Percentiles rank a stretch among this genome's conserved stretches.
phyloP scores from a whole-genome alignment of 1,140 invertebrate species.

The Pemphigus obesinymphae region DNA sequence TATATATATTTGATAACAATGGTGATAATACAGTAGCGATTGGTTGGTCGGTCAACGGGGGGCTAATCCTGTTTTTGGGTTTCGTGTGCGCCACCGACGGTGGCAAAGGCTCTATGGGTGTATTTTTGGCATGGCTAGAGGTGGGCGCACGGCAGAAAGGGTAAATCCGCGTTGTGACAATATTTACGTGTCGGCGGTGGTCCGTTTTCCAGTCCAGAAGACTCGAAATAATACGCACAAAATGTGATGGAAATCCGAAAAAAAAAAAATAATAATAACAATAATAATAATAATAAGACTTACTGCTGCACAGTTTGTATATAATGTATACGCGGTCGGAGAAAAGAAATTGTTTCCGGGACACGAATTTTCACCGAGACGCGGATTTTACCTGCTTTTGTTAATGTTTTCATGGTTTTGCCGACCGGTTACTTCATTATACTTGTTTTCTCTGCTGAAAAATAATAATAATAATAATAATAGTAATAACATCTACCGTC shows the following conservation, averaged over 20 bases:
- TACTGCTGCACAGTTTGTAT: too few species aligned
- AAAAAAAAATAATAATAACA: too few species aligned
- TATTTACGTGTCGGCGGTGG: conserved; percentile 17
- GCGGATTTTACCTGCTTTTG: conserved; percentile 29
- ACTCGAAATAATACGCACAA: neutral
- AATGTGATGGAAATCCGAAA: neutral
- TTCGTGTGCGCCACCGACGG: neutral
- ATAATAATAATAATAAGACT: neutral
- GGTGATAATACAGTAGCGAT: neutral
- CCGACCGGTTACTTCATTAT: conserved; percentile 25
- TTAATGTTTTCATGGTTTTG: neutral
- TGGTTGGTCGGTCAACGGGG: neutral
- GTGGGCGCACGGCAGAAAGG: neutral
- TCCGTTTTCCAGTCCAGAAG: conserved; percentile 12
- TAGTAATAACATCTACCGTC: neutral
- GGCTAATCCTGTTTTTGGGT: conserved; percentile 22
- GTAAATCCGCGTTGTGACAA: conserved; percentile 5
- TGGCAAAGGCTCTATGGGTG: neutral
- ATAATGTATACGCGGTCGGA: too few species aligned
- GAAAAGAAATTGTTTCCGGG: conserved; percentile 29
- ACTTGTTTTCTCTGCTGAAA: conserved; percentile 19
- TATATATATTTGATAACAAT: neutral
- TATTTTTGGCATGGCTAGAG: neutral
- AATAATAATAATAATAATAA: neutral
- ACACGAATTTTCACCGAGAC: conserved; percentile 16